phyloP scores from a whole-genome alignment of 2,113 vertebrate genomes.

The Orthonyx spaldingii region DNA sequence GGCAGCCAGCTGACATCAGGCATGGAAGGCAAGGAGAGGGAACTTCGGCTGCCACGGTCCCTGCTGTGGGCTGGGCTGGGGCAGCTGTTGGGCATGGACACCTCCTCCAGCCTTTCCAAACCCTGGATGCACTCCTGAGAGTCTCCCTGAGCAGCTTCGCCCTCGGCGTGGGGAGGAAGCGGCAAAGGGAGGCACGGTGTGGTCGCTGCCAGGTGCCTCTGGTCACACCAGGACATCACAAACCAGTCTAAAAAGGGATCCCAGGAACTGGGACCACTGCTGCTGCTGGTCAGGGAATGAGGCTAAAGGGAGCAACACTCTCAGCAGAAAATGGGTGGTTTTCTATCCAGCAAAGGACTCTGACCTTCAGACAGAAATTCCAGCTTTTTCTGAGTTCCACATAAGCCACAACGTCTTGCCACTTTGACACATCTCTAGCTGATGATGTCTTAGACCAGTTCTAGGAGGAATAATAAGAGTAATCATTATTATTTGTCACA shows the following conservation, averaged over 20 bases:
- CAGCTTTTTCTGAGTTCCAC: neutral
- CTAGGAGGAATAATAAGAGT: slow-evolving; percentile 15
- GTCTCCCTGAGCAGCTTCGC: neutral
- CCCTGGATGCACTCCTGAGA: rapidly evolving
- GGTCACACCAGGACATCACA: no score
- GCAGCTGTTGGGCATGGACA: rapidly evolving
- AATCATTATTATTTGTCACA: slow-evolving; percentile 41
- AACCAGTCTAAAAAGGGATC: neutral
- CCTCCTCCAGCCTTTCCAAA: neutral
- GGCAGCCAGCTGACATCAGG: rapidly evolving
- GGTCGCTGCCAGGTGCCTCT: neutral
- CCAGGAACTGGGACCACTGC: neutral
- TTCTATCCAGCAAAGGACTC: neutral
- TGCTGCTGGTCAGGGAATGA: rapidly evolving
- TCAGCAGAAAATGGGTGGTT: neutral
- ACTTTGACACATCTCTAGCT: neutral
- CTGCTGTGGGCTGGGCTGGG: neutral
- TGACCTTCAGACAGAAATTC: neutral
- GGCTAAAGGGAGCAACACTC: neutral
- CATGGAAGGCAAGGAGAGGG: no score
- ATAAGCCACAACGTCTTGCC: neutral
- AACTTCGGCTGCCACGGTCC: rapidly evolving
- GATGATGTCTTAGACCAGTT: neutral
- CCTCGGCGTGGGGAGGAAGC: neutral
- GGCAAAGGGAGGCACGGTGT: neutral